Evolutionary conservation across 2,888 invertebrate genomes (phyloP), one percentile per base, ranked within the genome.

Genomic region (Lagria hirta): DNA sequence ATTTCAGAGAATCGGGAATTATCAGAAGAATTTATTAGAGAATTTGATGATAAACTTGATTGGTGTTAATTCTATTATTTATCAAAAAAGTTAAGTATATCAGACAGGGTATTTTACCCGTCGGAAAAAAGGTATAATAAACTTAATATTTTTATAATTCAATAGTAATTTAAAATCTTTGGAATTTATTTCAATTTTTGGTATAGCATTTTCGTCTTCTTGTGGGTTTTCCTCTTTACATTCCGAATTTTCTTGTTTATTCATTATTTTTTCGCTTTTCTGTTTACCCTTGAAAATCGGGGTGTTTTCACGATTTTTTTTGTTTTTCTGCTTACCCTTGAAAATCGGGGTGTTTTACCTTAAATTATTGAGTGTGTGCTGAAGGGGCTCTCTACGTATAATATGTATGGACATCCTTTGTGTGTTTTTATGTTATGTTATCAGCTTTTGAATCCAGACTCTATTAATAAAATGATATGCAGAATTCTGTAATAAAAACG

Each of bases 1-100:
- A 18, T 18, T 18, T 18, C 20, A 18, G 5, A 18, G 20, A 18
- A 18, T 18, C 20, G 7, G 20, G 20, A 18, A 18, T 18, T 18
- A 18, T 18, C 20, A 18, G 20, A 18, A 23, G 23, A 23, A 23
- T 23, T 23, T 23, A 23, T 23, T 23, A 23, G 23, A 23, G 23
- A 23, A 23, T 23, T 23, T 23, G 23, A 23, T 23, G 23, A 23
- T 23, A 23, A 23, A 23, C 23, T 23, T 23, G 23, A 23, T 23
- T 23, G n/a, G 23, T 23, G 23, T 23, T 23, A 23, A 23, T 23
- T 23, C 23, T 23, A 23, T 23, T 23, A 23, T 23, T 23, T 23
- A 23, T 23, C 23, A 23, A 23, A 23, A 23, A 23, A 23, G 23
- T 23, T 23, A 10, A 23, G n/a, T 23, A 23, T 23, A 23, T 10